Percentiles rank a stretch among this genome's conserved stretches.
Conservation (phyloP, 2,113 vertebrate species). For the Microcebus murinus region DNA sequence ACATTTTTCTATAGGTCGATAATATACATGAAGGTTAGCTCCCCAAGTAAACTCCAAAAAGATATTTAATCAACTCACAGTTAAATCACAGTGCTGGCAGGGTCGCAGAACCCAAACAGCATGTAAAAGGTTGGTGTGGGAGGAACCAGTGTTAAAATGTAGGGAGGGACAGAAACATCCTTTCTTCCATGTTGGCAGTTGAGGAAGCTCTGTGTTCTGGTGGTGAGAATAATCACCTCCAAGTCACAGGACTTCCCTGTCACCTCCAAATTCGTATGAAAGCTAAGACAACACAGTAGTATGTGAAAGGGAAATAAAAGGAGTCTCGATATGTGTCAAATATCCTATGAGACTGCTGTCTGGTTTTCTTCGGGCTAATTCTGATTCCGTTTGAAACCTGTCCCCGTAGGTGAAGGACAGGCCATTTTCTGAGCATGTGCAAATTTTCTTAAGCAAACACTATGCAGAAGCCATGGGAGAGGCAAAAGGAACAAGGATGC, state of each 20-base stretch:
- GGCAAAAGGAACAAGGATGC: background rate
- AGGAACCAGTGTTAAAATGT: background rate
- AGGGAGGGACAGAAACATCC: background rate
- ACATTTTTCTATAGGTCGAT: background rate
- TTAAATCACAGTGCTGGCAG: background rate
- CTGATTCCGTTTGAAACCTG: background rate
- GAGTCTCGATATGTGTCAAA: background rate
- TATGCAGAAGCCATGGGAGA: background rate
- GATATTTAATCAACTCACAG: too few species aligned
- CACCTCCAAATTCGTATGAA: background rate
- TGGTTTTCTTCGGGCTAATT: background rate
- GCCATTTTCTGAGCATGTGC: background rate
- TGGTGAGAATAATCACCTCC: background rate
- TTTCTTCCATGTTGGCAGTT: background rate
- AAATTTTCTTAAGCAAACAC: background rate
- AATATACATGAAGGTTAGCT: background rate
- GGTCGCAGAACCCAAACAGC: background rate
- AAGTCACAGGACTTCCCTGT: background rate
- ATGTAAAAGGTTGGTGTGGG: background rate
- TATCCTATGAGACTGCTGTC: rapidly evolving
- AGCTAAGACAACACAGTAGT: background rate
- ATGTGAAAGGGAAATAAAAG: too few species aligned
- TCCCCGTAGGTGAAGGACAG: background rate
- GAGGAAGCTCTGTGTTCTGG: background rate
- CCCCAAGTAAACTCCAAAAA: background rate